phyloP scores from a whole-genome alignment of 92 coral and sea anemone species.

The Isaurus tuberculatus region DNA sequence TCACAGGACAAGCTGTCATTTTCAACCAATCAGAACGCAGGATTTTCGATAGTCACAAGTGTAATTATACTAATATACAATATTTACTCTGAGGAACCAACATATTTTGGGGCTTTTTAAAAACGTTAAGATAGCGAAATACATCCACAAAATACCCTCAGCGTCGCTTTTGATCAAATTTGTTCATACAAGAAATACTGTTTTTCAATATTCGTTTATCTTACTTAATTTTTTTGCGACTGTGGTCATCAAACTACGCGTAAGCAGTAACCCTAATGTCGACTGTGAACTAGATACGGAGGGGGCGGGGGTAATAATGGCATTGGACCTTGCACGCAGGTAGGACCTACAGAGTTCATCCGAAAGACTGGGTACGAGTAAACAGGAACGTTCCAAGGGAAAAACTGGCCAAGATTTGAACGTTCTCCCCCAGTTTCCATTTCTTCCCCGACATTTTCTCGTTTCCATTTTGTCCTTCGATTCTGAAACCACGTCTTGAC shows the following conservation, averaged over 20 bases:
- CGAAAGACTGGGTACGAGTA: slow-evolving; percentile 40
- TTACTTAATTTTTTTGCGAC: not conserved
- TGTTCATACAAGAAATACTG: too few species aligned
- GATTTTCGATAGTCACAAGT: too few species aligned
- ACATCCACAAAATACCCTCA: too few species aligned
- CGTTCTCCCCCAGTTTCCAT: slow-evolving; percentile 28
- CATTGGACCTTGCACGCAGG: slow-evolving; percentile 24
- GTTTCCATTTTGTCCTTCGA: slow-evolving; percentile 97
- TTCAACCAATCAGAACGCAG: too few species aligned
- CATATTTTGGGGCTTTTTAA: too few species aligned
- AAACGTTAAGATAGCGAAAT: too few species aligned
- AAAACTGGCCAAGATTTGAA: slow-evolving; percentile 25
- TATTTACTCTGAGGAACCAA: too few species aligned
- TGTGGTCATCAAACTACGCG: not conserved
- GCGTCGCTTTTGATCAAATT: too few species aligned
- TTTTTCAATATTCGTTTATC: too few species aligned
- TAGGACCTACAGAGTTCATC: slow-evolving; percentile 35
- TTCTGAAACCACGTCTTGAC: slow-evolving; percentile 99
- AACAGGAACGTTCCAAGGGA: slow-evolving; percentile 34
- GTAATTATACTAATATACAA: too few species aligned
- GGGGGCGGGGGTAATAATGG: slow-evolving; percentile 35
- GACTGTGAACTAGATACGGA: slow-evolving; percentile 38
- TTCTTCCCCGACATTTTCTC: slow-evolving; percentile 97
- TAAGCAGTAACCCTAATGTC: not conserved
- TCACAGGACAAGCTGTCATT: too few species aligned